Conservation (phyloP, 2,888 invertebrate genomes). For the Amphipoea oculea region DNA sequence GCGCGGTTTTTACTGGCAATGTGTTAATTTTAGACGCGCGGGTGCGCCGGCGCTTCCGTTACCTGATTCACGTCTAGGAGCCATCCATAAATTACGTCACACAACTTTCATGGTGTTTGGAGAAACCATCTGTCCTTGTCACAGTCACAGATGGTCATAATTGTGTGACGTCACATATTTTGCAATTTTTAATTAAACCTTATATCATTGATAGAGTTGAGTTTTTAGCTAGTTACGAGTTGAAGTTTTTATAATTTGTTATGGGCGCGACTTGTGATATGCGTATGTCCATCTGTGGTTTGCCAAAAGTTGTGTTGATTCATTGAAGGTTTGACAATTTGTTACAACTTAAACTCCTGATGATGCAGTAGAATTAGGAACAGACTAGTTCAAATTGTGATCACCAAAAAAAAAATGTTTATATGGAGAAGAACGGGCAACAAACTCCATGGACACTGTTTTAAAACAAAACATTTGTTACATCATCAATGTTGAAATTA, state of each 20-base stretch:
- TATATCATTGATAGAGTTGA: not conserved
- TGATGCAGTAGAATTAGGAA: not conserved
- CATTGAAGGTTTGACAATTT: not conserved
- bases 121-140: not conserved
- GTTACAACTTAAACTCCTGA: not conserved
- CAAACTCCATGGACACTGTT: not conserved
- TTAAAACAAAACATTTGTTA: not conserved
- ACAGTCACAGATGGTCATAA: not conserved
- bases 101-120: not conserved
- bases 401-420: not conserved
- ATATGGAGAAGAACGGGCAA: not conserved
- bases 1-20: slow-evolving; percentile 74
- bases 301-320: not conserved
- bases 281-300: not conserved
- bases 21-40: slow-evolving; percentile 81
- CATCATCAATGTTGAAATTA: not conserved
- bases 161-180: not conserved
- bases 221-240: not conserved
- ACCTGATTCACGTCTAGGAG: slow-evolving; percentile 64
- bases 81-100: not conserved
- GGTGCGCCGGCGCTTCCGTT: slow-evolving; percentile 77
- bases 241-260: not conserved
- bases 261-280: not conserved
- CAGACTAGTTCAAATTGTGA: not conserved
- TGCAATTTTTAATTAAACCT: no score